These are phyloP conservation scores for Ptilonorhynchus violaceus DNA, from an alignment of 2,113 vertebrate genomes.

Conservation along the genomic window DNA sequence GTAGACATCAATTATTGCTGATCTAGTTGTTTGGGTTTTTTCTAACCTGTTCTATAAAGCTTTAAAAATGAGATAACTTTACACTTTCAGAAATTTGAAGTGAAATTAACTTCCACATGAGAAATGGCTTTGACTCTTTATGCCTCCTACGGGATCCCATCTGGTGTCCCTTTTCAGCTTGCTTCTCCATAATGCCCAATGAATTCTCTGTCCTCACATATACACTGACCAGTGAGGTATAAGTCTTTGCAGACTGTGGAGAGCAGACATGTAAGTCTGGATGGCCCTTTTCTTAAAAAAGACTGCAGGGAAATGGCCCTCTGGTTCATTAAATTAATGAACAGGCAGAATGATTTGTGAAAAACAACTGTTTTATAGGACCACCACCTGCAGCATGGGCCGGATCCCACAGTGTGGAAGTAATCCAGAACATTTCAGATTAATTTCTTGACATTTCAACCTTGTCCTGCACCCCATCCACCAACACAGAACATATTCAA, in stretches of 20 bases:
- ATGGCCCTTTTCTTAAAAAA: neutral
- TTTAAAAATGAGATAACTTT: neutral
- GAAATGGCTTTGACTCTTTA: neutral
- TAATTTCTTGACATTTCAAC: slow-evolving; percentile 52
- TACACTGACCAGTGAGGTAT: neutral
- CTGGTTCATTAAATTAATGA: slow-evolving; percentile 26
- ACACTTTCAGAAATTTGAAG: neutral
- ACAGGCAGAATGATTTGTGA: slow-evolving; percentile 53
- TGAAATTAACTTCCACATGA: neutral
- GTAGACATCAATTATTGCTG: neutral
- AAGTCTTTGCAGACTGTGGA: neutral
- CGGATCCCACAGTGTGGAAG: slow-evolving; percentile 13
- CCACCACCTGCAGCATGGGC: slow-evolving; percentile 44
- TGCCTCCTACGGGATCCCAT: neutral
- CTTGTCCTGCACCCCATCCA: slow-evolving; percentile 43
- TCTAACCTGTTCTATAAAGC: neutral
- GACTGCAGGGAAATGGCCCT: neutral
- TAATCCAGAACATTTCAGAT: slow-evolving; percentile 39
- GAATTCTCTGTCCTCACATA: neutral
- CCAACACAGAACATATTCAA: slow-evolving; percentile 22
- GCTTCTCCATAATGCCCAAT: neutral
- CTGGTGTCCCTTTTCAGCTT: neutral
- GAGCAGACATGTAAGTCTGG: neutral
- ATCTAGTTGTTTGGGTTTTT: neutral
- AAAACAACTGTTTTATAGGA: slow-evolving; percentile 50